phyloP scores from a whole-genome alignment of 2,888 invertebrate species.

The Lithophane leautieri region DNA sequence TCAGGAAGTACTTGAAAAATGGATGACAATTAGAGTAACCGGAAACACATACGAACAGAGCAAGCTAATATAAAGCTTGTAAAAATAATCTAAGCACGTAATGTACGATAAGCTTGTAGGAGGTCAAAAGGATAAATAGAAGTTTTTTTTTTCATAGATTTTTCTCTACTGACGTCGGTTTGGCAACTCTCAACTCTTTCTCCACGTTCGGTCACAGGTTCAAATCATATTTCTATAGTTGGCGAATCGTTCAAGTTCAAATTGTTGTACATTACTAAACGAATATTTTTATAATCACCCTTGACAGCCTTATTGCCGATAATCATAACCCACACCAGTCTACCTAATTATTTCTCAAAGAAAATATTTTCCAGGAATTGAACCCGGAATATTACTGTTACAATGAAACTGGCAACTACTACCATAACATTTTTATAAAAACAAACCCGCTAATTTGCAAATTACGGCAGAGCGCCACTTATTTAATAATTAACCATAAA shows the following conservation, averaged over 20 bases:
- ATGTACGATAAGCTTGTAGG: no score
- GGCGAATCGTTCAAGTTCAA: background rate
- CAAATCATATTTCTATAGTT: background rate
- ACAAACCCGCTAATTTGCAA: conserved; percentile 25
- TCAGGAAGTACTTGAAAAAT: no score
- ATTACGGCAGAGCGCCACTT: conserved; percentile 30
- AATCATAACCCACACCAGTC: background rate
- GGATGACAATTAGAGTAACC: no score
- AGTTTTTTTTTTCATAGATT: background rate
- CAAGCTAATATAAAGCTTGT: no score
- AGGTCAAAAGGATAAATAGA: no score
- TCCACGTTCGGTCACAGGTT: background rate
- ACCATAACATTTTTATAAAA: conserved; percentile 18
- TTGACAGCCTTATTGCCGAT: background rate
- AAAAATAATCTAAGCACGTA: no score
- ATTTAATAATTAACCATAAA: conserved; percentile 44
- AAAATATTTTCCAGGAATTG: background rate
- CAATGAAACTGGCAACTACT: conserved; percentile 2
- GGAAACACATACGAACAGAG: no score
- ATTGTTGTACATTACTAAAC: background rate
- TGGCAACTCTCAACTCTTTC: background rate
- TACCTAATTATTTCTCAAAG: background rate
- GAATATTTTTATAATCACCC: background rate
- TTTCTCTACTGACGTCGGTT: background rate
- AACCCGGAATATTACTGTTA: background rate